Base-by-base conservation (phyloP, 2,888 invertebrate species). In the Tetanocera ferruginea region DNA sequence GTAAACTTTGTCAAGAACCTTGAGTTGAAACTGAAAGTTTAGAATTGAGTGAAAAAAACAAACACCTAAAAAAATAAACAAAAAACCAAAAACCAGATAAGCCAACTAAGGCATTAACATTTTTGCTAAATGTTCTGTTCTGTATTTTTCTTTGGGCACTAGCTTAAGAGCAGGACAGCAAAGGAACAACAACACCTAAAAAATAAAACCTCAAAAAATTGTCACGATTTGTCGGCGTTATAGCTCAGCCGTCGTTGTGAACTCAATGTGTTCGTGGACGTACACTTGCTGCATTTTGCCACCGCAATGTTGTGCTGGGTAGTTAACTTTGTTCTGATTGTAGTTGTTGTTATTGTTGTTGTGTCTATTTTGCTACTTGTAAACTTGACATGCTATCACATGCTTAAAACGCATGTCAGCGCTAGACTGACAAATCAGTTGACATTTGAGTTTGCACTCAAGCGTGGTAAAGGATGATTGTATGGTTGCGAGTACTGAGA, bases 401-500 rank as follows among this genome's bases (percentile, higher is more conserved):
- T 31, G 19, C 74, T 74, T 52, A 74, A 74, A 64, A 74, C 74
- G 74, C 74, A 64, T 64, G 74, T 64, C 74, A 51, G 5, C 28
- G 64, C 52, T 34, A 2, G 62, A 19, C 14, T 64, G 74, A 51
- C 64, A 31, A 64, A 51, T 8, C 11, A 19, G 34, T 51, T 64
- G 74, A 64, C 64, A 49, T 52, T 52, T 64, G 14, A 25, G 34
- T 52, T 55, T 17, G 23, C 14, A n/a, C 34, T 55, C 37, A n/a
- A 37, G n/a, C 71, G 19, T 60, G 57, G 57, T 23, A 23, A 9
- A 11, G 51, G 51, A 1, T 3, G 49, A 34, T n/a, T n/a, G n/a
- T n/a, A n/a, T n/a, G n/a, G n/a, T n/a, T n/a, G n/a, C n/a, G n/a
- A n/a, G n/a, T n/a, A n/a, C n/a, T n/a, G n/a, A 19, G 23, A 11